These are phyloP conservation scores for Trichacis sp. DNA, from an alignment of 2,888 invertebrate species.

Conservation along the genomic window DNA sequence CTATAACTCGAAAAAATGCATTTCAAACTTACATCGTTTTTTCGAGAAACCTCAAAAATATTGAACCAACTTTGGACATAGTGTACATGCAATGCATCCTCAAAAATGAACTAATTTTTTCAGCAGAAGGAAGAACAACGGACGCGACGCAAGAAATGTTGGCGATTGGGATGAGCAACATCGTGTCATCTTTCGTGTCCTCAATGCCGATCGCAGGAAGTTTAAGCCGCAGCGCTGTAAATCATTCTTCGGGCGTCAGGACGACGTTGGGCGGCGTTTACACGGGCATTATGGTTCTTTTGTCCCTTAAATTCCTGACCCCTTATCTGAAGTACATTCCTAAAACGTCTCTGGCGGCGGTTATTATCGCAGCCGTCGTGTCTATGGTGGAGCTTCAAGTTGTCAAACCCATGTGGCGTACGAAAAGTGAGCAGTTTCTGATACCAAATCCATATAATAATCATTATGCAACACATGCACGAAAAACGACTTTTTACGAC, in stretches of 20 bases:
- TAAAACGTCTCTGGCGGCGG: slow-evolving; percentile 77
- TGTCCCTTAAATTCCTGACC: slow-evolving; percentile 74
- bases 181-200: slow-evolving; percentile 77
- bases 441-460: too few relatives aligned
- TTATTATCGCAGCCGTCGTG: slow-evolving; percentile 80
- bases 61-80: too few relatives aligned
- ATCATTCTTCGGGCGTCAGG: slow-evolving; percentile 78
- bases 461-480: too few relatives aligned
- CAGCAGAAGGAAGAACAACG: slow-evolving; percentile 74
- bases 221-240: slow-evolving; percentile 77
- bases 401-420: slow-evolving; percentile 76
- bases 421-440: too few relatives aligned
- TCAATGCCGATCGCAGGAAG: slow-evolving; percentile 78
- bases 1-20: too few relatives aligned
- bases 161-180: slow-evolving; percentile 76
- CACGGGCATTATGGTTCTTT: slow-evolving; percentile 72
- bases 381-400: slow-evolving; percentile 78
- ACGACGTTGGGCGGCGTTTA: slow-evolving; percentile 78
- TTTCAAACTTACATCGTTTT: not conserved
- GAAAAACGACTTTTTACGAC: too few relatives aligned
- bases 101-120: slow-evolving; percentile 35
- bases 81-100: too few relatives aligned
- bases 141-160: slow-evolving; percentile 81
- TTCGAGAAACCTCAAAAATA: too few relatives aligned
- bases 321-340: slow-evolving; percentile 77